Percentiles rank a stretch among this genome's conserved stretches.
Evolutionary conservation across 2,797 vertebrate genomes (phyloP).

Genomic region (Mastacembelus armatus): DNA sequence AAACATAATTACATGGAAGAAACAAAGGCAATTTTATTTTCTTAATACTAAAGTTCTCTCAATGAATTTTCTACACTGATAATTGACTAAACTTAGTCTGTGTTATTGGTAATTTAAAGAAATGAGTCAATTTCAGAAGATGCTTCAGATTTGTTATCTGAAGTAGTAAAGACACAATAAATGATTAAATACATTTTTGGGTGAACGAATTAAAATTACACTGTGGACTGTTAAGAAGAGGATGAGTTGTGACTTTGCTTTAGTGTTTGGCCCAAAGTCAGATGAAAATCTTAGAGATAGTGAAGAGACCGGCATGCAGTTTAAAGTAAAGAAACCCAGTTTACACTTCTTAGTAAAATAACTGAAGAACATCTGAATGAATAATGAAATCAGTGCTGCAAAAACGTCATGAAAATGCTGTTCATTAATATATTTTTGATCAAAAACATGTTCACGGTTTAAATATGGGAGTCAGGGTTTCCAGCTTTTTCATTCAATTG

Average conservation of each 20-base stretch:
- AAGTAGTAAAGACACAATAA: background rate
- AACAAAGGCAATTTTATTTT: background rate
- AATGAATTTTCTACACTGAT: background rate
- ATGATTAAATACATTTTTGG: background rate
- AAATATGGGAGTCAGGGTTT: slow-evolving; percentile 7
- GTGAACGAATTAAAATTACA: slow-evolving; percentile 6
- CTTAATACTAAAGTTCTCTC: background rate
- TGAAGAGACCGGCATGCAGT: slow-evolving; percentile 60
- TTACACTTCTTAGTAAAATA: slow-evolving; percentile 46
- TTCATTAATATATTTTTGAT: slow-evolving; percentile 13
- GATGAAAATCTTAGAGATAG: slow-evolving; percentile 40
- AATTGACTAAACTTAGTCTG: background rate
- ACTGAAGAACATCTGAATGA: slow-evolving; percentile 40
- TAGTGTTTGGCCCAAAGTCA: slow-evolving; percentile 44
- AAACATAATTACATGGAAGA: background rate
- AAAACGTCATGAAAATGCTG: slow-evolving; percentile 25
- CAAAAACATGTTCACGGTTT: slow-evolving; percentile 23
- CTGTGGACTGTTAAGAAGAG: slow-evolving; percentile 24
- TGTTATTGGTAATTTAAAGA: background rate
- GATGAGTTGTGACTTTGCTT: slow-evolving; percentile 48
- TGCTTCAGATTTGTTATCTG: background rate
- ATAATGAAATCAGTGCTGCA: slow-evolving; percentile 12
- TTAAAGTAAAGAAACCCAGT: slow-evolving; percentile 52
- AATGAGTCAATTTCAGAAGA: background rate
- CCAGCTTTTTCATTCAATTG: background rate